Percentiles rank a stretch among this genome's conserved stretches.
Evolutionary conservation across 2,888 invertebrate species (phyloP).

Genomic region (Andrena haemorrhoa): DNA sequence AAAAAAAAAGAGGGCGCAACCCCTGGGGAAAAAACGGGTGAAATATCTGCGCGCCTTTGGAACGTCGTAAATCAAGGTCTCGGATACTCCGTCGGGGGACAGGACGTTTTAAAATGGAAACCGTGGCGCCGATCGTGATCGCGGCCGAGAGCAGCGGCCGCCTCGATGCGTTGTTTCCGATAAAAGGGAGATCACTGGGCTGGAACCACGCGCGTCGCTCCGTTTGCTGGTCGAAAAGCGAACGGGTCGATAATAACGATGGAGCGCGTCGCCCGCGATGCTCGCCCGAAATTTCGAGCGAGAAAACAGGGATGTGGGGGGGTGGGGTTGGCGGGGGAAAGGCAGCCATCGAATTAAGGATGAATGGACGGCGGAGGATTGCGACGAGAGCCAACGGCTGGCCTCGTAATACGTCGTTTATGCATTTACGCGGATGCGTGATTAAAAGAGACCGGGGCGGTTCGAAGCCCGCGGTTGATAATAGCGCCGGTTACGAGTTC

Average conservation of each 20-base stretch:
- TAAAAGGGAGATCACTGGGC: slow-evolving; percentile 66
- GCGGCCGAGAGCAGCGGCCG: slow-evolving; percentile 40
- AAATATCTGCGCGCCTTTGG: slow-evolving; percentile 58
- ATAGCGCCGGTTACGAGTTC: slow-evolving; percentile 67
- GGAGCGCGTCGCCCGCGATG: slow-evolving; percentile 36
- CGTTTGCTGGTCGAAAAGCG: slow-evolving; percentile 62
- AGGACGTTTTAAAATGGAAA: slow-evolving; percentile 60
- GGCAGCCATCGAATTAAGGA: background rate
- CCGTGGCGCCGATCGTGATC: slow-evolving; percentile 20
- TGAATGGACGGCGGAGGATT: background rate
- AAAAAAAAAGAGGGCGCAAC: background rate
- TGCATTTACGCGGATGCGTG: slow-evolving; percentile 50
- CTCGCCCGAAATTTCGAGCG: background rate
- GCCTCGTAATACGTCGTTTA: slow-evolving; percentile 38
- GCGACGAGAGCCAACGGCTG: background rate
- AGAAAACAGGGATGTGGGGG: background rate
- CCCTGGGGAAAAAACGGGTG: slow-evolving; percentile 7
- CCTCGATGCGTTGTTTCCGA: slow-evolving; percentile 51
- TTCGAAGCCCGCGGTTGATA: slow-evolving; percentile 57
- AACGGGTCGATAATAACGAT: slow-evolving; percentile 61
- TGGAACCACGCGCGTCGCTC: slow-evolving; percentile 57
- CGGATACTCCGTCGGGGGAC: slow-evolving; percentile 2
- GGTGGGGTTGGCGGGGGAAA: background rate
- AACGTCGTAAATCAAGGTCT: slow-evolving; percentile 62
- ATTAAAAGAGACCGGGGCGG: slow-evolving; percentile 65